Evolutionary conservation across 2,113 vertebrate genomes (phyloP), one percentile per base, ranked within the genome.

Genomic region (Chitala chitala): DNA sequence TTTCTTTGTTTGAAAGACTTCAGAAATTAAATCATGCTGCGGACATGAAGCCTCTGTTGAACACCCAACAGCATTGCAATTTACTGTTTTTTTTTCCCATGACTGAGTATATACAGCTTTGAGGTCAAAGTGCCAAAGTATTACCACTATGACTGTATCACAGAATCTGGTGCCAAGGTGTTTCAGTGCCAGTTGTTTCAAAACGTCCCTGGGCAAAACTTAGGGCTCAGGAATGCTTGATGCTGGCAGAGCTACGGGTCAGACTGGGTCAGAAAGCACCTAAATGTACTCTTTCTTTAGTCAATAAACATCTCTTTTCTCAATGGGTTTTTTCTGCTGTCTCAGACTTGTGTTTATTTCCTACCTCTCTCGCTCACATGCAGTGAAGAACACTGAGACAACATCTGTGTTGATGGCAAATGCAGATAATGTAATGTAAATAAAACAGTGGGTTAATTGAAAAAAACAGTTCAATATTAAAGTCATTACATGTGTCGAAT

Each of bases 261-360:
- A 17, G 58, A 20, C 7, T 55, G 50, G 33, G 7, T 40, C 63
- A 68, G 51, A 44, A 29, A 48, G 46, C 12, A 26, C 68, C 46
- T 8, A 69, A 53, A 69, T 36, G 46, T 51, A 13, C 26, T 33
- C 17, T 13, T 53, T 29, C 68, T 46, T 69, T 48, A 26, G 48
- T 50, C 65, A 48, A 69, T 69, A 69, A 69, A 69, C 42, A 40
- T 22, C 22, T 26, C 17, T 38, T 59, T 31, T 61, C 55, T 51
- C 42, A 46, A 54, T 38, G 24, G 48, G 29, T 58, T 12, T 40
- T 55, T 58, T n/a, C 40, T 69, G 13, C 36, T 42, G 7, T 31
- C 38, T 42, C 50, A 33, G 55, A 17, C 48, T 31, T 36, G 26
- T 31, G 33, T 22, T 63, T 31, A 1, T 48, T 29, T 50, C 50